Evolutionary conservation across 2,797 vertebrate species (phyloP).

Genomic region (Sebastes itinus): DNA sequence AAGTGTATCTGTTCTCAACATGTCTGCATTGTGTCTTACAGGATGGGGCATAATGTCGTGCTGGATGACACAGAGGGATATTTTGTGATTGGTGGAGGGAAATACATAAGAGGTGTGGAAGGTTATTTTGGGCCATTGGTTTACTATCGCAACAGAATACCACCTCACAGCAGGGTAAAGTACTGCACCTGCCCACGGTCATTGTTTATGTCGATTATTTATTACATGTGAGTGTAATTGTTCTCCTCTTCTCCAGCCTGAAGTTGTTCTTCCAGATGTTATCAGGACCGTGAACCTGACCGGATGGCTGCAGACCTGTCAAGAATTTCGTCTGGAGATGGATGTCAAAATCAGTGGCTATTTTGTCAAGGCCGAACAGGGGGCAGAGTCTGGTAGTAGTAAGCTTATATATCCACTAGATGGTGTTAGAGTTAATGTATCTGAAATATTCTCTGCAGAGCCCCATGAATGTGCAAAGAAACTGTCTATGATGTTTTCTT

Average conservation of each 20-base stretch:
- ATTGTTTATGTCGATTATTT: not conserved
- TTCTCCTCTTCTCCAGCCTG: slow-evolving; percentile 55
- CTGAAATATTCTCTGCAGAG: not conserved
- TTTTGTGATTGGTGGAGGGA: slow-evolving; percentile 84
- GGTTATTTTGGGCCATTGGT: slow-evolving; percentile 82
- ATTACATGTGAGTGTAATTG: not conserved
- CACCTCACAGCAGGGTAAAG: slow-evolving; percentile 64
- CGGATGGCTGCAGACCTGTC: slow-evolving; percentile 78
- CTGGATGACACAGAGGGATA: slow-evolving; percentile 84
- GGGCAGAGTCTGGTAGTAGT: slow-evolving; percentile 62
- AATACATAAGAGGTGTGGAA: slow-evolving; percentile 71
- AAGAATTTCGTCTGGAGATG: slow-evolving; percentile 69
- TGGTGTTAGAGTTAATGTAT: slow-evolving; percentile 21
- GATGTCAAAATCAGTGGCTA: slow-evolving; percentile 54
- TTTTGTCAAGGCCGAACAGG: slow-evolving; percentile 27
- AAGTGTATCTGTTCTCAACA: not conserved
- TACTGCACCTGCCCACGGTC: not conserved
- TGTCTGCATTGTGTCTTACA: slow-evolving; percentile 38
- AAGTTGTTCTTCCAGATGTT: slow-evolving; percentile 65
- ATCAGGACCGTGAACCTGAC: slow-evolving; percentile 71
- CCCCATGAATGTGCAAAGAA: not conserved
- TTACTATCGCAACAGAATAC: slow-evolving; percentile 76
- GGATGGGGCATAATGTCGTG: slow-evolving; percentile 53
- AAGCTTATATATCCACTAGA: slow-evolving; percentile 52
- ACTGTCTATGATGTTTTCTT: not conserved